These are phyloP conservation scores for Rutpela maculata DNA, from an alignment of 2,888 invertebrate genomes.

Conservation along the genomic window DNA sequence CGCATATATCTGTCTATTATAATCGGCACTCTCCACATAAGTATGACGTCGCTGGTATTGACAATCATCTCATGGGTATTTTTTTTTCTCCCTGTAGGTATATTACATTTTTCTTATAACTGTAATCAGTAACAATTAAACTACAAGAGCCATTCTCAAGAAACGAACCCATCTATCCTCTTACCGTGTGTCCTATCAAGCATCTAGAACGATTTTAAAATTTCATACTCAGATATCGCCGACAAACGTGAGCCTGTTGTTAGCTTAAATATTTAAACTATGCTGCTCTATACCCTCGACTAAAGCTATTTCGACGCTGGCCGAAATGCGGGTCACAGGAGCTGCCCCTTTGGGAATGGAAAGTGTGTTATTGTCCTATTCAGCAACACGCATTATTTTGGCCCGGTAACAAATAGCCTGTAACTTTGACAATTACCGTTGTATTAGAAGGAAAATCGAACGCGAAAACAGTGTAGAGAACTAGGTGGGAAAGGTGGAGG, in stretches of 20 bases:
- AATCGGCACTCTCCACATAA: no score
- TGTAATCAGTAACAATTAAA: background rate
- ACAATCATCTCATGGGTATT: no score
- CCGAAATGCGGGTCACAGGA: constrained; percentile 36
- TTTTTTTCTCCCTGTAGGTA: no score
- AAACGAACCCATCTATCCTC: background rate
- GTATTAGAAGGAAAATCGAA: constrained; percentile 63
- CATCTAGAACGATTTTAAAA: constrained; percentile 12
- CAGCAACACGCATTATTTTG: constrained; percentile 36
- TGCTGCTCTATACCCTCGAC: constrained; percentile 42
- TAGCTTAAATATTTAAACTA: constrained; percentile 46
- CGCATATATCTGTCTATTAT: no score
- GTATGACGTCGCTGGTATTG: no score
- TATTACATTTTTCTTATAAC: background rate
- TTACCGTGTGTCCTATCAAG: background rate
- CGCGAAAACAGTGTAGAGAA: constrained; percentile 18
- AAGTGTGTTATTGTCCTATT: constrained; percentile 39
- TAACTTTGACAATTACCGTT: constrained; percentile 22
- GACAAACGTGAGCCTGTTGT: constrained; percentile 36
- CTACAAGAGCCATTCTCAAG: background rate
- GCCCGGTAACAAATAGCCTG: constrained; percentile 26
- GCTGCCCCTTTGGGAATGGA: constrained; percentile 37
- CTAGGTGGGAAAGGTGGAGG: background rate
- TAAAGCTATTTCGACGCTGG: constrained; percentile 31
- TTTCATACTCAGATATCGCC: constrained; percentile 27